A percentile compares a stretch with the other conserved stretches of the same genome.
Evolutionary conservation across 1,140 invertebrate species (phyloP).

Genomic region (Ceratina australensis): DNA sequence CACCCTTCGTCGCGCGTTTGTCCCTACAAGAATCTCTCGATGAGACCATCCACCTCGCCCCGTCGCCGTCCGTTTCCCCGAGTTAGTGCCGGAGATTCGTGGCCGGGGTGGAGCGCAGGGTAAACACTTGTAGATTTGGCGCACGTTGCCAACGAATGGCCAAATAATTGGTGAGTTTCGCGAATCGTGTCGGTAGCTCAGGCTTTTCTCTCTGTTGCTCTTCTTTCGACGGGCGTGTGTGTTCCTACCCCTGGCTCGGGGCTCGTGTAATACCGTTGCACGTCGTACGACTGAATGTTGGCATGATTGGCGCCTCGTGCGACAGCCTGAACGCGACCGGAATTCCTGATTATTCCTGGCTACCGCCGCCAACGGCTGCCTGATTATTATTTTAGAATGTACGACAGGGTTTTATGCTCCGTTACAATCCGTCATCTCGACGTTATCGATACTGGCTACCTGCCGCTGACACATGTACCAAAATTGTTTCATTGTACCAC

Average conservation of each 20-base stretch:
- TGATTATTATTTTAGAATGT: slow-evolving; percentile 76
- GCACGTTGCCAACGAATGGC: slow-evolving; percentile 77
- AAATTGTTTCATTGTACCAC: slow-evolving; percentile 18
- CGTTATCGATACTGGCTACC: slow-evolving; percentile 52
- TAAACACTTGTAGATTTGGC: slow-evolving; percentile 79
- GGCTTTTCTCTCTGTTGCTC: slow-evolving; percentile 44
- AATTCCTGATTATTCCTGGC: slow-evolving; percentile 75
- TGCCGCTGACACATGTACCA: slow-evolving; percentile 35
- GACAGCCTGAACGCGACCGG: slow-evolving; percentile 68
- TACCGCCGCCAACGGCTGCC: slow-evolving; percentile 40
- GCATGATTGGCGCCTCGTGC: slow-evolving; percentile 76
- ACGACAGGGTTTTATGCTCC: slow-evolving; percentile 55
- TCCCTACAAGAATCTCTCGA: slow-evolving; percentile 24
- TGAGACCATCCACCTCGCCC: background rate
- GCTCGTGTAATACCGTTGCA: slow-evolving; percentile 57
- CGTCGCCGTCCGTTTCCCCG: background rate
- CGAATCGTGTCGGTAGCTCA: slow-evolving; percentile 66
- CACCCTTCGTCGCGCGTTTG: slow-evolving; percentile 8
- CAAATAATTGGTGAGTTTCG: slow-evolving; percentile 78
- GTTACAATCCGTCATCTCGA: slow-evolving; percentile 57
- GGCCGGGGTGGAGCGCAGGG: slow-evolving; percentile 43
- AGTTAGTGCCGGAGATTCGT: slow-evolving; percentile 24
- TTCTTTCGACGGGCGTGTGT: slow-evolving; percentile 45
- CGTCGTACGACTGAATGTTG: slow-evolving; percentile 76
- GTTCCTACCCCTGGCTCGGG: slow-evolving; percentile 52